Conservation (phyloP, 2,113 vertebrate species). For the Kryptolebias marmoratus region DNA sequence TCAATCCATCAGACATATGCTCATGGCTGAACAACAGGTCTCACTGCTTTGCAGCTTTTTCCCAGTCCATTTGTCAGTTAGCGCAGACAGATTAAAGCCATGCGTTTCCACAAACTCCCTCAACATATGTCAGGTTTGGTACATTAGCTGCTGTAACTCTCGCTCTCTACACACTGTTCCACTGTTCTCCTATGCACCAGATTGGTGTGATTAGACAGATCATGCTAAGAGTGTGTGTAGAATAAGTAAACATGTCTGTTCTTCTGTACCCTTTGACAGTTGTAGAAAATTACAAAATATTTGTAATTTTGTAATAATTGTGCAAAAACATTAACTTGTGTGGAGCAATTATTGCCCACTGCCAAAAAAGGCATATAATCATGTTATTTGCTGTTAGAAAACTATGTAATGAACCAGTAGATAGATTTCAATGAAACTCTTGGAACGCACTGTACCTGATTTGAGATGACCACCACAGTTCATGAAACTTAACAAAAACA, state of each 20-base stretch:
- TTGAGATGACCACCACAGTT: too few species aligned
- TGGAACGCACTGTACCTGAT: too few species aligned
- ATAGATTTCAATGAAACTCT: too few species aligned
- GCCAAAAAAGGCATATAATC: too few species aligned
- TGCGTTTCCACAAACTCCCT: slow-evolving; percentile 54
- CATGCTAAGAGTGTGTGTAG: not conserved
- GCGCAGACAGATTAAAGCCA: slow-evolving; percentile 59
- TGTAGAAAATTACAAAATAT: not conserved
- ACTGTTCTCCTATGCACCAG: slow-evolving; percentile 22
- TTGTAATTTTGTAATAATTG: too few species aligned
- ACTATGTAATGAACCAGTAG: too few species aligned
- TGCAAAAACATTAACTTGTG: too few species aligned
- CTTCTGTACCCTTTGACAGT: not conserved
- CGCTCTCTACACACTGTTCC: not conserved
- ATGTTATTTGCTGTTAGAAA: too few species aligned
- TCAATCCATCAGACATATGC: slow-evolving; percentile 41
- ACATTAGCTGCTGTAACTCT: slow-evolving; percentile 23
- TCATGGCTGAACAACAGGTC: slow-evolving; percentile 49
- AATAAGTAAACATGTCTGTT: not conserved
- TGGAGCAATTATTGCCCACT: too few species aligned
- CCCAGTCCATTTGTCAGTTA: slow-evolving; percentile 58
- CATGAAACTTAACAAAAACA: too few species aligned
- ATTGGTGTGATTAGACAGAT: slow-evolving; percentile 25
- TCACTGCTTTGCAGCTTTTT: slow-evolving; percentile 12
- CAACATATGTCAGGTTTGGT: slow-evolving; percentile 61